A percentile compares a stretch with the other conserved stretches of the same genome.
These are phyloP conservation scores for Nemapogon koenigi DNA, from an alignment of 2,888 invertebrate species.

Conservation along the genomic window DNA sequence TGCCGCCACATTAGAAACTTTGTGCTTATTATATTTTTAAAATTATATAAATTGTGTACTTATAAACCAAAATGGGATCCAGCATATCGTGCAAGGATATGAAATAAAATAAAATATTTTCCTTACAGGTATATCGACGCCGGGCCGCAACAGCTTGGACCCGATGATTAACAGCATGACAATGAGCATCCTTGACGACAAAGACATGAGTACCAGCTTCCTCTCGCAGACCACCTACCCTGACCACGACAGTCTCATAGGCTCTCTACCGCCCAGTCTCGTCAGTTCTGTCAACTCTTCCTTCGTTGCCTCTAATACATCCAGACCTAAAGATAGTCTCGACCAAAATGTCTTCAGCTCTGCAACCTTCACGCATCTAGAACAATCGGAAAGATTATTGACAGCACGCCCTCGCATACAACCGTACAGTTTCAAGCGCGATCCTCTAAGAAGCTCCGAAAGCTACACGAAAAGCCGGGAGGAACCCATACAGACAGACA, in stretches of 20 bases:
- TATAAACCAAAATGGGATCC: no score
- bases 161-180: constrained; percentile 60
- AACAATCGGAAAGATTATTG: constrained; percentile 45
- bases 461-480: constrained; percentile 50
- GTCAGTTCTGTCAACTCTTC: constrained; percentile 56
- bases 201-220: constrained; percentile 60
- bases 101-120: no score
- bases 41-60: background rate
- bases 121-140: constrained; percentile 32
- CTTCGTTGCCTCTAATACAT: constrained; percentile 37
- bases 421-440: constrained; percentile 1
- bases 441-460: constrained; percentile 36
- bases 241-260: constrained; percentile 52
- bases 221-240: constrained; percentile 56
- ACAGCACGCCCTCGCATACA: constrained; percentile 36
- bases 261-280: constrained; percentile 51
- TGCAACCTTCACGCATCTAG: constrained; percentile 49
- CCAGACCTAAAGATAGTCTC: constrained; percentile 27
- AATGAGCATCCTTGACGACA: constrained; percentile 54
- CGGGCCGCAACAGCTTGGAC: constrained; percentile 48
- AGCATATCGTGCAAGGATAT: no score
- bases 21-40: background rate
- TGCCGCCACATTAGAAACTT: no score
- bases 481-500: constrained; percentile 46
- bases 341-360: constrained; percentile 51